Base-by-base conservation (phyloP, 2,888 invertebrate species). In the Amphipyra tragopoginis region DNA sequence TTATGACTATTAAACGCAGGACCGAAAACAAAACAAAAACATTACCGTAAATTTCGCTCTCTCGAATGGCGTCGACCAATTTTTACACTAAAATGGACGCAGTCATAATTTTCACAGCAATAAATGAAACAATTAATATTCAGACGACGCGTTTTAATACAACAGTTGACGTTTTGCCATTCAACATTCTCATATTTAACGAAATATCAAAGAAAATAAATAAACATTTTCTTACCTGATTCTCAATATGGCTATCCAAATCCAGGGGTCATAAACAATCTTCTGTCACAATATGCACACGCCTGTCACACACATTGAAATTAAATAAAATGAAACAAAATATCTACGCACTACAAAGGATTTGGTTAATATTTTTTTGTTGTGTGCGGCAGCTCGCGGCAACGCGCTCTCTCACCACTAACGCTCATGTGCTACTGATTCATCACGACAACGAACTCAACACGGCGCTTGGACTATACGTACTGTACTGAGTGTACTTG, bases 361-460 rank as follows among this genome's bases (percentile, higher is more conserved):
- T 76, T 68, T 81, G 57, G 68, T 82, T 78, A 79, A 75, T 80
- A 68, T 81, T 82, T 79, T 72, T 79, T 77, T 80, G 73, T 80
- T 77, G 66, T 72, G 57, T 65, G 69, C 79, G 72, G 71, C 72
- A 71, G 76, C 77, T 68, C 67, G 71, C 67, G 73, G 62, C 65
- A 53, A 64, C 68, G 69, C 77, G 70, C 68, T 66, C 75, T 69
- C 65, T 66, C 67, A 44, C 53, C 44, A 58, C 62, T 52, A 54
- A 60, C 36, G 74, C 63, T 82, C 78, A 75, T 83, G 79, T 82
- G 83, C 81, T 84, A 87, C 88, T 84, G 80, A 88, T 86, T 88
- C 84, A 83, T 70, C 89, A 89, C 82, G 87, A 85, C 89, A 89
- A 88, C 90, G 87, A 88, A 89, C 88, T 86, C 86, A 69, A 72